A percentile compares a stretch with the other conserved stretches of the same genome.
Conservation (phyloP, 2,797 vertebrate species). For the Tamandua tetradactyla region DNA sequence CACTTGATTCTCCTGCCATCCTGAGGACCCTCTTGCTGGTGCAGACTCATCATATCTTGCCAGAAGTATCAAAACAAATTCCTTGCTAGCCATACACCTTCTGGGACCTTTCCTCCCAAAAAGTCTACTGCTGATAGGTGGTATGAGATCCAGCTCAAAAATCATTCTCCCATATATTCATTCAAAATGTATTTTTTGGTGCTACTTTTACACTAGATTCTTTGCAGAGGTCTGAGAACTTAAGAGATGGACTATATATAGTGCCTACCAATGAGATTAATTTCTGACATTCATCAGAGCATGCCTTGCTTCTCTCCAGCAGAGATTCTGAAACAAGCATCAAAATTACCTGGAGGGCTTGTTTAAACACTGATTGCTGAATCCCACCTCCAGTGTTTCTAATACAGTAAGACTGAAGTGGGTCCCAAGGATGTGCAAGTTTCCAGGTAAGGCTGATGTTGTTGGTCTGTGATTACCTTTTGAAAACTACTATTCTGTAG, state of each 20-base stretch:
- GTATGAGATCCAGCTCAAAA: conserved; percentile 40
- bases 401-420: background rate
- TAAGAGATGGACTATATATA: background rate
- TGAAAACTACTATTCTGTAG: conserved; percentile 15
- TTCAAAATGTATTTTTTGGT: conserved; percentile 49
- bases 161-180: conserved; percentile 22
- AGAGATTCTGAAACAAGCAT: conserved; percentile 41
- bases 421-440: background rate
- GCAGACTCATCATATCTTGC: conserved; percentile 1
- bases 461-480: background rate
- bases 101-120: background rate
- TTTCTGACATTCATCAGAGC: conserved; percentile 17
- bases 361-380: conserved; percentile 40
- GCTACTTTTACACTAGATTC: conserved; percentile 29
- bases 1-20: background rate
- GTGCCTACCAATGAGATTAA: background rate
- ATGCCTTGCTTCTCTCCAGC: conserved; percentile 33
- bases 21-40: background rate
- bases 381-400: background rate
- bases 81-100: conserved; percentile 29
- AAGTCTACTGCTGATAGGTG: background rate
- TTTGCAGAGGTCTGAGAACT: background rate
- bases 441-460: background rate
- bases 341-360: conserved; percentile 29
- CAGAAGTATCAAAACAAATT: conserved; percentile 40